These are phyloP conservation scores for Elanus axillaris DNA, from an alignment of 2,113 vertebrate genomes.

Conservation along the genomic window DNA sequence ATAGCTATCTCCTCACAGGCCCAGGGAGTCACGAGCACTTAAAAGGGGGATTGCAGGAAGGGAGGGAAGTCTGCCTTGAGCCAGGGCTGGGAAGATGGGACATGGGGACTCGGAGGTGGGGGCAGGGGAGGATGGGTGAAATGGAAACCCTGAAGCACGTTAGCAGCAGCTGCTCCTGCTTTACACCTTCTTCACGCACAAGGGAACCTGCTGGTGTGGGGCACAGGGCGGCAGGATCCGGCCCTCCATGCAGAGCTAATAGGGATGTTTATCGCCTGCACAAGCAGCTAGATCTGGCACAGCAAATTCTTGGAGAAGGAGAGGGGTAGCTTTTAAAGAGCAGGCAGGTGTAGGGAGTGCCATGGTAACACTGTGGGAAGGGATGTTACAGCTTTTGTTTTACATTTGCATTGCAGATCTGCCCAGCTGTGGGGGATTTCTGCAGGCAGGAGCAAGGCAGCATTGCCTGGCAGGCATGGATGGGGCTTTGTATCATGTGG, in stretches of 20 bases:
- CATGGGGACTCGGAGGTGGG: fast-evolving
- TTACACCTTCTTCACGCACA: not conserved
- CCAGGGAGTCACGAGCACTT: not conserved
- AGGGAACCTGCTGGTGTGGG: not conserved
- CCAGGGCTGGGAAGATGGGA: not conserved
- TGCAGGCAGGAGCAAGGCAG: not conserved
- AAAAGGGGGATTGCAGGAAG: not conserved
- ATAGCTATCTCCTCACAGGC: slow-evolving; percentile 11
- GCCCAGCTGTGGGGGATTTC: slow-evolving; percentile 10
- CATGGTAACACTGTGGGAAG: slow-evolving; percentile 28
- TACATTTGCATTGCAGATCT: slow-evolving; percentile 25
- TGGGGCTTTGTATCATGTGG: fast-evolving
- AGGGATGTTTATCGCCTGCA: not conserved
- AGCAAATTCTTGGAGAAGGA: not conserved
- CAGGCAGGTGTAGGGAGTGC: slow-evolving; percentile 21
- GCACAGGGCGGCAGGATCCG: not conserved
- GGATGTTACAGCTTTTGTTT: not conserved
- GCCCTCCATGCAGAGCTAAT: not conserved
- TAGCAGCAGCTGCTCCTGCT: not conserved
- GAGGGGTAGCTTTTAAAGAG: not conserved
- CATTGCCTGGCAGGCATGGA: not conserved
- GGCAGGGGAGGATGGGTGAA: not conserved
- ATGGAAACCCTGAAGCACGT: not conserved
- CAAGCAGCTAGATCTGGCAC: not conserved
- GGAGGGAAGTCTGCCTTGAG: not conserved